Evolutionary conservation across 2,113 vertebrate genomes (phyloP).

Genomic region (Mystacornis crossleyi): DNA sequence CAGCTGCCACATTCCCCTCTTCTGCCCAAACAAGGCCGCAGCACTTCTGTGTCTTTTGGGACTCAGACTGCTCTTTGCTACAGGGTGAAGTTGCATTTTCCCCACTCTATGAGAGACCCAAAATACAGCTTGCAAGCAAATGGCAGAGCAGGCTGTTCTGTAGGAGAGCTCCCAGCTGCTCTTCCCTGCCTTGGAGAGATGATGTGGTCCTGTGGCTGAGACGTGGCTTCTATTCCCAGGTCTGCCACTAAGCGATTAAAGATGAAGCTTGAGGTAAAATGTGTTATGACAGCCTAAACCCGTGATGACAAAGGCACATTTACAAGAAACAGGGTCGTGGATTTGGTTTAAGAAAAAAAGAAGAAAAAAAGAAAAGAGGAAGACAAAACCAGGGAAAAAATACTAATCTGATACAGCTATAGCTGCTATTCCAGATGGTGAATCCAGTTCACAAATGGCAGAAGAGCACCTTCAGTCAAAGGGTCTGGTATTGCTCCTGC

Average conservation of each 20-base stretch:
- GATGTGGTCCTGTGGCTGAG: background rate
- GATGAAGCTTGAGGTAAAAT: background rate
- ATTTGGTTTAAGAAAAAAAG: background rate
- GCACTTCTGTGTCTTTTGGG: background rate
- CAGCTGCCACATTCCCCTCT: background rate
- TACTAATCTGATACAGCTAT: background rate
- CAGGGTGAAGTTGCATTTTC: background rate
- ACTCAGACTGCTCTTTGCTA: background rate
- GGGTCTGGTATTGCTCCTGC: background rate
- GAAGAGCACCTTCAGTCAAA: background rate
- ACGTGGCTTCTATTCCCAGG: background rate
- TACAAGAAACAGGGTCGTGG: background rate
- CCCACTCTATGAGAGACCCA: background rate
- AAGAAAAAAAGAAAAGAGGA: rapidly evolving
- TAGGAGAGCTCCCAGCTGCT: background rate
- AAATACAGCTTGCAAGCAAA: background rate
- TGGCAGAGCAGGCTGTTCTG: background rate
- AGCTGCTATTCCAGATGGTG: background rate
- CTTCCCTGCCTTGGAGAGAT: background rate
- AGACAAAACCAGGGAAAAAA: background rate
- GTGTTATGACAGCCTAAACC: background rate
- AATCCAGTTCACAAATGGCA: background rate
- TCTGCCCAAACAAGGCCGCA: background rate
- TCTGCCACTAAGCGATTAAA: slow-evolving; percentile 11
- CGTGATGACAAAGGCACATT: background rate